These are phyloP conservation scores for Lepisosteus oculatus DNA, from an alignment of 2,113 vertebrate genomes.

Conservation along the genomic window DNA sequence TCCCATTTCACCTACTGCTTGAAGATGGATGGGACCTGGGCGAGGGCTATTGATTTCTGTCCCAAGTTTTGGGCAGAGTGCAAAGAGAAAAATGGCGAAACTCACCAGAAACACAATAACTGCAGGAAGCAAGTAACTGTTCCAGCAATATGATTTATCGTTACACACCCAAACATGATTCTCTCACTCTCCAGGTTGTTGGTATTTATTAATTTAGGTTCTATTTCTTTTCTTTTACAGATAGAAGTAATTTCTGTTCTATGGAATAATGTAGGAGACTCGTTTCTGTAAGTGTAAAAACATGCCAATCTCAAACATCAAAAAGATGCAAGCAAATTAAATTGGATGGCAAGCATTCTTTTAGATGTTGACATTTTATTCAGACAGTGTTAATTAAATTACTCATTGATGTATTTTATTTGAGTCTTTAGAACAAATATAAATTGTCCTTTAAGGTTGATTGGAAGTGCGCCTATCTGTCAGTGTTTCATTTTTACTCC, in stretches of 20 bases:
- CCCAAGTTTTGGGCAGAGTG: conserved; percentile 14
- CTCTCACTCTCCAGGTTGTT: conserved; percentile 43
- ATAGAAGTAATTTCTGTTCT: too few relatives aligned
- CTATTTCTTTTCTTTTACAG: neutral
- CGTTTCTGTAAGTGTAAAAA: neutral
- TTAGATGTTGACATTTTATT: too few relatives aligned
- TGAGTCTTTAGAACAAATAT: too few relatives aligned
- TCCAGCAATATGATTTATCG: conserved; percentile 47
- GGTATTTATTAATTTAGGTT: conserved; percentile 40
- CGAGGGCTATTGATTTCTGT: neutral
- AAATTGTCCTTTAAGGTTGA: too few relatives aligned
- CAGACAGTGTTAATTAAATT: too few relatives aligned
- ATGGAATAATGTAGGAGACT: neutral
- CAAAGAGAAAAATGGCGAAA: conserved; percentile 23
- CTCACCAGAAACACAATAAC: conserved; percentile 7
- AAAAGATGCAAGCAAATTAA: too few relatives aligned
- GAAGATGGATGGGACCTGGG: conserved; percentile 14
- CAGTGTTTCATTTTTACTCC: too few relatives aligned
- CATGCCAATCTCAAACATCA: neutral
- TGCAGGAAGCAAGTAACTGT: neutral
- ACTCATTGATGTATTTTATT: too few relatives aligned
- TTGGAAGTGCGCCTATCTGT: too few relatives aligned
- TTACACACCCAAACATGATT: conserved; percentile 34
- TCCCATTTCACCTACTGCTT: neutral
- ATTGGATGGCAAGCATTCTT: too few relatives aligned